phyloP scores from a whole-genome alignment of 2,113 vertebrate species.

The Redunca redunca region DNA sequence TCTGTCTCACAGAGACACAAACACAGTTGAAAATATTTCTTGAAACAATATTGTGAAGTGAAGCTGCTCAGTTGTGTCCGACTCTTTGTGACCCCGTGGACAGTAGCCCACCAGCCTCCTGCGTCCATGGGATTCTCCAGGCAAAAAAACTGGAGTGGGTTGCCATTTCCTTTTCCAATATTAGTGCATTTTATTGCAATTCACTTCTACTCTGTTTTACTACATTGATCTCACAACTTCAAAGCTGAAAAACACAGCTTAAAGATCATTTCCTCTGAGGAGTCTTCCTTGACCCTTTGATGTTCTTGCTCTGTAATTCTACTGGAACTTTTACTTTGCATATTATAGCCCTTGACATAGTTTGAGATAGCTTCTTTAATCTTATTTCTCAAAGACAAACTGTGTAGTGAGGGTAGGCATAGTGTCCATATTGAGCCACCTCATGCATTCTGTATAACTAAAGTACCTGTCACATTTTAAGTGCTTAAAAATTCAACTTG shows the following conservation, averaged over 20 bases:
- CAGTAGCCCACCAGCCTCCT: too few species aligned
- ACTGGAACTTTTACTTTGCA: background rate
- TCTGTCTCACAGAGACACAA: background rate
- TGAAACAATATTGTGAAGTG: background rate
- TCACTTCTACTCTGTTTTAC: background rate
- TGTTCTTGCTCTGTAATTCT: background rate
- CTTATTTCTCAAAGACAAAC: background rate
- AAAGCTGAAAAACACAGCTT: background rate
- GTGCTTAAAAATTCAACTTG: background rate
- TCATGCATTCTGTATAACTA: background rate
- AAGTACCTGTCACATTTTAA: background rate
- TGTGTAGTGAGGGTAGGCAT: rapidly evolving
- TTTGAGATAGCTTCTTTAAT: background rate
- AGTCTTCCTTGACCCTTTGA: background rate
- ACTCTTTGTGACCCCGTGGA: too few species aligned
- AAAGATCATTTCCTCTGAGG: background rate
- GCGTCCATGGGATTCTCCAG: too few species aligned
- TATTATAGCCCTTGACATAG: background rate
- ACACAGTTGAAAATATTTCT: background rate
- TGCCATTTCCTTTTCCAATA: background rate
- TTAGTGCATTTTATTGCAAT: background rate
- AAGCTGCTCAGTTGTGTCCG: too few species aligned
- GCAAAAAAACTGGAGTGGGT: too few species aligned
- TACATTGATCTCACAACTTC: background rate
- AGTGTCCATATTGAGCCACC: background rate